Conservation (phyloP, 2,797 vertebrate genomes). For the Parauchenoglanis ngamensis region DNA sequence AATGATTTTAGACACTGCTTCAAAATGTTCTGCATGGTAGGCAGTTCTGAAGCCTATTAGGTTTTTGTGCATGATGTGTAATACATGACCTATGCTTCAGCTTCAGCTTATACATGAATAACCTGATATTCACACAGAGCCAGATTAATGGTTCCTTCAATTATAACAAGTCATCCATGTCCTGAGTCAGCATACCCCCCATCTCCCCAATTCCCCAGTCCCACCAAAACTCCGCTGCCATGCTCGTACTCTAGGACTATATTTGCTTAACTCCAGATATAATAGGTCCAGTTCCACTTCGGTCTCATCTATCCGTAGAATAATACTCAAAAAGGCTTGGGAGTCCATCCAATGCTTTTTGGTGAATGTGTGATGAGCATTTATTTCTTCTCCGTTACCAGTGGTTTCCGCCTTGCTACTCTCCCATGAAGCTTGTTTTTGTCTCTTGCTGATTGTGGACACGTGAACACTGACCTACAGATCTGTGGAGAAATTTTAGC, state of each 20-base stretch:
- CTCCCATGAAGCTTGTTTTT: slow-evolving; percentile 17
- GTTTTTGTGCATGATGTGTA: slow-evolving; percentile 6
- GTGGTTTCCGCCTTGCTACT: background rate
- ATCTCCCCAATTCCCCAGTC: background rate
- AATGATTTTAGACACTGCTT: background rate
- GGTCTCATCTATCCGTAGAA: slow-evolving; percentile 7
- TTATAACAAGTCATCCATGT: slow-evolving; percentile 8
- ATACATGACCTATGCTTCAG: background rate
- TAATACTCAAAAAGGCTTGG: background rate
- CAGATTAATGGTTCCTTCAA: background rate
- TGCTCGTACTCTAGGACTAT: background rate
- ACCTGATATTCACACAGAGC: slow-evolving; percentile 1
- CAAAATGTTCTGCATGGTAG: background rate
- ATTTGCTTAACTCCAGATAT: background rate
- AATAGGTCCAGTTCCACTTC: background rate
- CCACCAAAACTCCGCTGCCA: background rate
- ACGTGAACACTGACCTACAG: slow-evolving; percentile 5
- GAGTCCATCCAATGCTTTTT: background rate
- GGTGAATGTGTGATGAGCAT: slow-evolving; percentile 3
- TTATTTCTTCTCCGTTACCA: slow-evolving; percentile 7
- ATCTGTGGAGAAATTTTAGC: slow-evolving; percentile 12
- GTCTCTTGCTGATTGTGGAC: slow-evolving; percentile 13
- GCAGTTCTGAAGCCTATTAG: background rate
- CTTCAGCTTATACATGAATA: slow-evolving; percentile 4
- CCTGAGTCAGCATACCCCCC: background rate